These are phyloP conservation scores for Platorchestia sp. DNA, from an alignment of 1,140 invertebrate genomes.

Conservation along the genomic window DNA sequence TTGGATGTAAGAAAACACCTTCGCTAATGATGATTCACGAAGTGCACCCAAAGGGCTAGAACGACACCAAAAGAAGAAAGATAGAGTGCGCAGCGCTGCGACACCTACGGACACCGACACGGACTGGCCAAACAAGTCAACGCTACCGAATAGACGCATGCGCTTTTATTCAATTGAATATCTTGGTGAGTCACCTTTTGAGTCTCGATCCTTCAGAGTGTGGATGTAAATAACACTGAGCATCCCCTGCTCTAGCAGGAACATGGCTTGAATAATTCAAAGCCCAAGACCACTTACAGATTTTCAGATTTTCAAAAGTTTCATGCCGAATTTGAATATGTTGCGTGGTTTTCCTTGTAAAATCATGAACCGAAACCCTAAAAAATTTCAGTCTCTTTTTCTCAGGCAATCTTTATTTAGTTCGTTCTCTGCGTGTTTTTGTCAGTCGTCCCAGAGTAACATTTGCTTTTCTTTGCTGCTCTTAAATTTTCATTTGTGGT, in stretches of 20 bases:
- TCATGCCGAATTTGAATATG: background rate
- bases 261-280: background rate
- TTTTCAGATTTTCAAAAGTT: background rate
- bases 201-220: background rate
- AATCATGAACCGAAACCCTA: background rate
- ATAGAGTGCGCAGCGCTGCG: no score
- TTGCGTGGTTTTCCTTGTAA: background rate
- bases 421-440: background rate
- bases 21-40: no score
- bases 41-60: no score
- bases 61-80: no score
- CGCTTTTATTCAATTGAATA: background rate
- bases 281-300: background rate
- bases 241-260: background rate
- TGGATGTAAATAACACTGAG: background rate
- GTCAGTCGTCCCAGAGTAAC: background rate
- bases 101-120: no score
- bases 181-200: background rate
- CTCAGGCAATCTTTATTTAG: background rate
- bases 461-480: background rate
- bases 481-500: background rate
- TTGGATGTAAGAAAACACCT: no score
- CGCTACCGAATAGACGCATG: background rate
- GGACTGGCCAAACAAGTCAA: no score
- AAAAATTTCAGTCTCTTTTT: background rate